phyloP scores from a whole-genome alignment of 2,113 vertebrate genomes.

The Empidonax alnorum region DNA sequence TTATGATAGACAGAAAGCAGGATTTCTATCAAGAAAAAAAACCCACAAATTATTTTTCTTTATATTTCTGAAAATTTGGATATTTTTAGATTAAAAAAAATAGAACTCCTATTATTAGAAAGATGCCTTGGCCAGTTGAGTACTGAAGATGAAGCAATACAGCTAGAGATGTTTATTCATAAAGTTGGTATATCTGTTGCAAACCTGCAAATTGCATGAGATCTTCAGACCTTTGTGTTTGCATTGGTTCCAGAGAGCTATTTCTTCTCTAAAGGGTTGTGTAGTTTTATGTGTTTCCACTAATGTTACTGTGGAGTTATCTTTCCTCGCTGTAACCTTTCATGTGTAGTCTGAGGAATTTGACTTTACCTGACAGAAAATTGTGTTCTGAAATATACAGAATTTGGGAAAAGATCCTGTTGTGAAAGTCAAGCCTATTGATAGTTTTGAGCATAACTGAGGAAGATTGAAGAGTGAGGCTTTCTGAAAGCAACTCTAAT shows the following conservation, averaged over 20 bases:
- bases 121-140: not conserved
- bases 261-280: not conserved
- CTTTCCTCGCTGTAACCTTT: not conserved
- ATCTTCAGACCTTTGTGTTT: not conserved
- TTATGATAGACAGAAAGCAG: not conserved
- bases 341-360: not conserved
- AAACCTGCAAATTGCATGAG: not conserved
- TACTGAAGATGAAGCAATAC: not conserved
- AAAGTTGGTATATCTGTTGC: not conserved
- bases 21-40: not conserved
- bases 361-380: not conserved
- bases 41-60: too few relatives aligned
- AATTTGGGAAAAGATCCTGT: slow-evolving; percentile 3
- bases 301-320: not conserved
- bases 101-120: not conserved
- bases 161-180: not conserved
- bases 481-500: slow-evolving; percentile 7
- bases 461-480: not conserved
- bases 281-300: not conserved
- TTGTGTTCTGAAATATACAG: not conserved
- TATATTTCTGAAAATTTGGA: not conserved
- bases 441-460: slow-evolving; percentile 27
- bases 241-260: not conserved
- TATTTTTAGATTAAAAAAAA: not conserved
- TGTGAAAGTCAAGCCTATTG: slow-evolving; percentile 1